phyloP scores from a whole-genome alignment of 2,113 vertebrate species.

The Phylloscopus whistleri region DNA sequence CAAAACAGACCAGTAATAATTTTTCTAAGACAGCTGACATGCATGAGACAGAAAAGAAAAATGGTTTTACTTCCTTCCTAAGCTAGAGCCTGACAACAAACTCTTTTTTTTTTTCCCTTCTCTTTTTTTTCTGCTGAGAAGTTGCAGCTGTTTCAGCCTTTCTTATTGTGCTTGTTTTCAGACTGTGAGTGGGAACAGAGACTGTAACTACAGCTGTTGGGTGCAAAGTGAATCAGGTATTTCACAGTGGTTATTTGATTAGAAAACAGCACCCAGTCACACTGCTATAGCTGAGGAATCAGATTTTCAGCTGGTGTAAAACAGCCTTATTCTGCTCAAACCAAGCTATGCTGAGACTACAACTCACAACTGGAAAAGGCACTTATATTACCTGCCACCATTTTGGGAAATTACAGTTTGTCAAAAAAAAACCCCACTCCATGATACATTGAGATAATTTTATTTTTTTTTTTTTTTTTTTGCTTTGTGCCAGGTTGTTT shows the following conservation, averaged over 20 bases:
- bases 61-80: conserved; percentile 80
- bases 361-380: not conserved
- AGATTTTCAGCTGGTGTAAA: conserved; percentile 38
- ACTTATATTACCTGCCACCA: not conserved
- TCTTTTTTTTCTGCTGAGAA: conserved; percentile 35
- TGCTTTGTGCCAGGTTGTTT: not conserved
- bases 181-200: conserved; percentile 74
- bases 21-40: conserved; percentile 74
- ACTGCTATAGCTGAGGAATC: conserved; percentile 8
- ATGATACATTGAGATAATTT: not conserved
- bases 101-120: not conserved
- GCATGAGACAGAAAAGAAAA: conserved; percentile 76
- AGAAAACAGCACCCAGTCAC: conserved; percentile 73
- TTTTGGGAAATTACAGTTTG: conserved; percentile 5
- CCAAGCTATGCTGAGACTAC: not conserved
- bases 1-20: conserved; percentile 70
- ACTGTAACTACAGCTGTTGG: conserved; percentile 76
- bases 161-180: conserved; percentile 73
- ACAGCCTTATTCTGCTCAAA: not conserved
- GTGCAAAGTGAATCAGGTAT: conserved; percentile 81
- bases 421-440: not conserved
- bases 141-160: conserved; percentile 81
- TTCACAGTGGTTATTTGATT: conserved; percentile 79
- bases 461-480: not conserved
- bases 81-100: conserved; percentile 68